Base-by-base conservation (phyloP, 2,888 invertebrate species). In the Synergus laeviventris region DNA sequence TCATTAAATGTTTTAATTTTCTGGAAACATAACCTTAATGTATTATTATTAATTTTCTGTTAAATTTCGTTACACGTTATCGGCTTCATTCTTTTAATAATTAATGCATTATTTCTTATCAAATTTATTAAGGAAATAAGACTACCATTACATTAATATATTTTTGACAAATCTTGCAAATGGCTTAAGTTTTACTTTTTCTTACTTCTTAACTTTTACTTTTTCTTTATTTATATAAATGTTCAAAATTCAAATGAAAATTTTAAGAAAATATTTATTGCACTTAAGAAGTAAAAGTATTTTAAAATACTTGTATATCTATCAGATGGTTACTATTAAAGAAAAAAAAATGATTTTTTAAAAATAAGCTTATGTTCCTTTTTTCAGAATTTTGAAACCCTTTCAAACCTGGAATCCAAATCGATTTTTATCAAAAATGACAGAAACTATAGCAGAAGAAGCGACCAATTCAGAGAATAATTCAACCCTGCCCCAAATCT, bases 361-460 rank as follows among this genome's bases (percentile, higher is more conserved):
- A 31, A 31, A 31, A 31, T 31, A 31, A 31, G 4, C 7, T 5
- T 5, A 59, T 59, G 3, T 8, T 7, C 14, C 11, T 64, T 64
- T 14, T 39, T 64, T 12, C 18, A 59, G 24, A 24, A 24, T 14
- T 24, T 45, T 45, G 18, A 64, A 64, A 45, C 14, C 21, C 42
- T 42, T 14, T 31, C 45, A 21, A n/a, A 18, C 5, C 45, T n/a
- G 8, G 11, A 14, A 31, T 4, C n/a, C 31, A n/a, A 70, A 31
- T 16, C 73, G 84, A 36, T 24, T 62, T 14, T 16, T 38, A 31
- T 49, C 31, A 49, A n/a, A 74, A 60, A 74, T 74, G 56, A 49
- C 60, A n/a, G 60, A 60, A 56, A 74, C 18, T 36, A 59, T 39
- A n/a, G 8, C 39, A n/a, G 74, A 42, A 56, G 60, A 59, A 39